A percentile compares a stretch with the other conserved stretches of the same genome.
phyloP scores from a whole-genome alignment of 2,113 vertebrate species.

The Pelmatolapia mariae region DNA sequence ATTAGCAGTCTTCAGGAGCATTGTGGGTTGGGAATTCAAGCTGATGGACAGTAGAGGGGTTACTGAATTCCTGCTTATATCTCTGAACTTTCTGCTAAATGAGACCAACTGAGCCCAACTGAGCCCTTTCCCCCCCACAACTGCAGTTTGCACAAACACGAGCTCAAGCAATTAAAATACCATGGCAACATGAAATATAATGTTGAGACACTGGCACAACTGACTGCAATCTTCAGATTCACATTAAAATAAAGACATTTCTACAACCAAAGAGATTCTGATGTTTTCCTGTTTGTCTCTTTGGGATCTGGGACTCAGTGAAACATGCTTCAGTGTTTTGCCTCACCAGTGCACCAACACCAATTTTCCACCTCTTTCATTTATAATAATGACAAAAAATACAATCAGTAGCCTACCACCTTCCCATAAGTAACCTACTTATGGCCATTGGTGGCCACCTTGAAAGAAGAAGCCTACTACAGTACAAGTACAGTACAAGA shows the following conservation, averaged over 20 bases:
- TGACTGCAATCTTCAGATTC: background rate
- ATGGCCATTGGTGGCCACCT: rapidly evolving
- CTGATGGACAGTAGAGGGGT: background rate
- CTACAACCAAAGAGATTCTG: background rate
- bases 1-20: background rate
- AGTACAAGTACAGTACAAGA: background rate
- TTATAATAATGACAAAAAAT: background rate
- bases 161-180: background rate
- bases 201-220: background rate
- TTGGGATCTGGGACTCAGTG: background rate
- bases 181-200: background rate
- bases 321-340: background rate
- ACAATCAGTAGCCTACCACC: background rate
- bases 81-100: background rate
- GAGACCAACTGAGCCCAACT: background rate
- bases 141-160: background rate
- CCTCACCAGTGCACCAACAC: background rate
- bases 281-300: background rate
- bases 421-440: background rate
- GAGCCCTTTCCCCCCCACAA: background rate
- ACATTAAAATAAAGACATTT: background rate
- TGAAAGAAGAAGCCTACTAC: background rate
- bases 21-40: background rate
- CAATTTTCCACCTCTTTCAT: background rate
- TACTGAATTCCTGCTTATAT: background rate